These are phyloP conservation scores for Gopherus flavomarginatus DNA, from an alignment of 2,113 vertebrate species.

Conservation along the genomic window DNA sequence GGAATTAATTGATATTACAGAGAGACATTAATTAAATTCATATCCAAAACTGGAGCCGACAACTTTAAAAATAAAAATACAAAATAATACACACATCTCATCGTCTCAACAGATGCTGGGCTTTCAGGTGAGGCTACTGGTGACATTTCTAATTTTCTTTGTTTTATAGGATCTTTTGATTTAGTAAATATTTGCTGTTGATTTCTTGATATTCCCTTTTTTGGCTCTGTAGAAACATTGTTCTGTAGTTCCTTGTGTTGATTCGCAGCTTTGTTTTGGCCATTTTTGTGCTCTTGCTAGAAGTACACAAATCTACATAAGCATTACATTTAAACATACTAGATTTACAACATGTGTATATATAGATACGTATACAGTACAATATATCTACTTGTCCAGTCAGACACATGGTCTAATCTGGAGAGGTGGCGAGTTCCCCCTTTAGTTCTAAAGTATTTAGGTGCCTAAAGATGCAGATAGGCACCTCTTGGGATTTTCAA, in stretches of 20 bases:
- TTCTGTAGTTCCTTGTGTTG: slow-evolving; percentile 38
- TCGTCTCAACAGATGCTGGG: slow-evolving; percentile 79
- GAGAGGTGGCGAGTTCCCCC: background rate
- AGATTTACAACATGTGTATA: background rate
- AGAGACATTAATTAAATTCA: background rate
- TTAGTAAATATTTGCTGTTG: background rate
- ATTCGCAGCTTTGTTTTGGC: slow-evolving; percentile 28
- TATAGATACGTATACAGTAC: background rate
- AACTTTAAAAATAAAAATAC: background rate
- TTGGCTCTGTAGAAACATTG: background rate
- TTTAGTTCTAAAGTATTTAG: background rate
- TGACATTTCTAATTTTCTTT: slow-evolving; percentile 12
- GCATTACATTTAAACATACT: background rate
- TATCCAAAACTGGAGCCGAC: background rate
- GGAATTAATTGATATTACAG: background rate
- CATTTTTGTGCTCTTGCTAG: slow-evolving; percentile 55
- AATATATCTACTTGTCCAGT: fast-evolving
- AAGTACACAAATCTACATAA: background rate
- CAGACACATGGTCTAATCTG: background rate
- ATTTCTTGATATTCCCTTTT: background rate
- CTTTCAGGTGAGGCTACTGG: slow-evolving; percentile 37
- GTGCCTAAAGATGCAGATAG: background rate
- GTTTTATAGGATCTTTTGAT: background rate
- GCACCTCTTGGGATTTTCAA: background rate
- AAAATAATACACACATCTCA: slow-evolving; percentile 87